Percentiles rank a stretch among this genome's conserved stretches.
Conservation (phyloP, 1,140 invertebrate species). For the Musca domestica region DNA sequence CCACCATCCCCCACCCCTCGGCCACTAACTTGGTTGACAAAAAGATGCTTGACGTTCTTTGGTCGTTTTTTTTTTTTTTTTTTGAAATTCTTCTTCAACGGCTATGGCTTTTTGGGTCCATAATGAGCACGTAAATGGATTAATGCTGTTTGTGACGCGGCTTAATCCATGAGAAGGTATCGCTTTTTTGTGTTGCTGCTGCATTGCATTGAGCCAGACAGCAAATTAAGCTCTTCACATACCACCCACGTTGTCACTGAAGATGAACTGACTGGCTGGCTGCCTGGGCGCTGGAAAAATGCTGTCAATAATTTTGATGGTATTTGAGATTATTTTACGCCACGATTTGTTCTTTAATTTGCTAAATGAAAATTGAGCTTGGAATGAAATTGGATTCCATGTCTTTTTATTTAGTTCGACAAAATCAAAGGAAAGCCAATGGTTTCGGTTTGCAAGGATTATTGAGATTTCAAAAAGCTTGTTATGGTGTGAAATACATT, state of each 20-base stretch:
- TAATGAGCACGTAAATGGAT: slow-evolving; percentile 21
- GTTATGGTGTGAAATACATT: no score
- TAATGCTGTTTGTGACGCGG: slow-evolving; percentile 20
- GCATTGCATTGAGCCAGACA: slow-evolving; percentile 11
- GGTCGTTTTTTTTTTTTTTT: not conserved
- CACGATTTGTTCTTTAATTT: not conserved
- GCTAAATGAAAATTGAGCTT: not conserved
- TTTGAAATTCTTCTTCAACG: not conserved
- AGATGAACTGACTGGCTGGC: no score
- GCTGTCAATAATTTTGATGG: no score
- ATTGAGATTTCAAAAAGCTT: no score
- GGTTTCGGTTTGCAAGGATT: no score
- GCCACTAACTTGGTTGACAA: not conserved
- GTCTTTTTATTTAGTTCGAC: no score
- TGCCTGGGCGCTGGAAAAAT: not conserved
- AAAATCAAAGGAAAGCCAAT: no score
- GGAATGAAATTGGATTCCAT: no score
- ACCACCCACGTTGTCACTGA: no score
- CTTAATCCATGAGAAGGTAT: slow-evolving; percentile 13
- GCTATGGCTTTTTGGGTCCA: no score
- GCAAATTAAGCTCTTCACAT: not conserved
- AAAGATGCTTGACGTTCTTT: not conserved
- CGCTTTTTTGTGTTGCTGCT: no score
- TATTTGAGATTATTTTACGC: not conserved
- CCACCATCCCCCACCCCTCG: no score